A percentile compares a stretch with the other conserved stretches of the same genome.
phyloP scores from a whole-genome alignment of 35 echinoderm and acorn worm genomes.

The Lytechinus pictus region DNA sequence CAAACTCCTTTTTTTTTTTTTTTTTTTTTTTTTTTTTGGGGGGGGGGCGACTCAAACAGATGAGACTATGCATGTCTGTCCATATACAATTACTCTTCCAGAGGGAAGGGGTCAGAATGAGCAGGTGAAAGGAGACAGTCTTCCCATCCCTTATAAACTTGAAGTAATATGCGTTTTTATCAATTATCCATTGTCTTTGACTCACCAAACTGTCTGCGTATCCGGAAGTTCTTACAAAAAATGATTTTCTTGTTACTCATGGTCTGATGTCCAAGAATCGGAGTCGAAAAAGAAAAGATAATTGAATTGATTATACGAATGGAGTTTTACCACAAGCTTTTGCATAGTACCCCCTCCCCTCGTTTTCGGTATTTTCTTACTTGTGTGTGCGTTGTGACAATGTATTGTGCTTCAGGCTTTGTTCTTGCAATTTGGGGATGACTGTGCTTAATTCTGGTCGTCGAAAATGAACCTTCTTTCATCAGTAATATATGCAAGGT shows the following conservation, averaged over 20 bases:
- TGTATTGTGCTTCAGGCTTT: background rate
- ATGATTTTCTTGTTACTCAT: background rate
- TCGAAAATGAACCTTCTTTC: background rate
- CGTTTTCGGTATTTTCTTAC: no score
- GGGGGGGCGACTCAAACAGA: no score
- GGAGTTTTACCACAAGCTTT: background rate
- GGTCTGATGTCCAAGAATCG: background rate
- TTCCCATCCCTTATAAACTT: no score
- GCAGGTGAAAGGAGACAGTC: no score
- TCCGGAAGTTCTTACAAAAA: background rate
- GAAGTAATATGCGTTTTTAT: no score
- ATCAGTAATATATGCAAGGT: no score
- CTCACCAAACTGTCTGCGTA: background rate
- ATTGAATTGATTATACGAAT: background rate
- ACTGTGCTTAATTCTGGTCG: background rate
- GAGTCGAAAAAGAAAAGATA: background rate
- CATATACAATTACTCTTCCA: no score
- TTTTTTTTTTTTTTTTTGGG: no score
- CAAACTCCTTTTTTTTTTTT: no score
- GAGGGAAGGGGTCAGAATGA: no score
- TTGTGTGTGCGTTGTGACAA: background rate
- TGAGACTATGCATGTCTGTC: no score
- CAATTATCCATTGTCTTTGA: background rate
- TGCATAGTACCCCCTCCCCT: no score
- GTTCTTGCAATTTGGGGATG: background rate